Evolutionary conservation across 2,888 invertebrate species (phyloP).

Genomic region (Drosophila birchii): DNA sequence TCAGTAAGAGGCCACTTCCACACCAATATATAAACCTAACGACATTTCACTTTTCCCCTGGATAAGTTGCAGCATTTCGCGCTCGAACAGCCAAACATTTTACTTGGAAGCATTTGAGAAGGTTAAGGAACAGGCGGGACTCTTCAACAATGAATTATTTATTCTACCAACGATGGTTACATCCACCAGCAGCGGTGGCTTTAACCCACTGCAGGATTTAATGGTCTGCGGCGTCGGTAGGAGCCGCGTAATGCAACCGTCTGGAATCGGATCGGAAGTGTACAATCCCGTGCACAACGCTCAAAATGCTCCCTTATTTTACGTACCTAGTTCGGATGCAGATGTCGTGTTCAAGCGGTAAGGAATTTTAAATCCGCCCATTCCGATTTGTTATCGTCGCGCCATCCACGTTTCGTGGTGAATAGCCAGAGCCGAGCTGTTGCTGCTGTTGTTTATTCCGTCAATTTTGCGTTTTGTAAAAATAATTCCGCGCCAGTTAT

Average conservation of each 20-base stretch:
- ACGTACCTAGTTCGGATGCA: no score
- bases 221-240: neutral
- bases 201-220: neutral
- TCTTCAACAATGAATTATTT: neutral
- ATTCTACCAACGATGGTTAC: neutral
- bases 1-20: conserved; percentile 18
- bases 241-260: neutral
- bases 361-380: conserved; percentile 22
- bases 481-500: neutral
- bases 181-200: neutral
- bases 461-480: neutral
- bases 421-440: conserved; percentile 6
- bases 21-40: neutral
- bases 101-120: neutral
- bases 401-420: neutral
- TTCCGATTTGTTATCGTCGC: conserved; percentile 17
- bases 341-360: neutral
- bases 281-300: neutral
- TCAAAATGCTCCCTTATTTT: no score
- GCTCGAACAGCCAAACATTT: conserved; percentile 8
- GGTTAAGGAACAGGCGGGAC: neutral
- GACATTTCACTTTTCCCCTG: neutral
- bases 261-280: neutral
- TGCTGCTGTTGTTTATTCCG: neutral
- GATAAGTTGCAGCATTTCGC: conserved; percentile 12